Evolutionary conservation across 2,113 vertebrate species (phyloP).

Genomic region (Zosterops pallidus): DNA sequence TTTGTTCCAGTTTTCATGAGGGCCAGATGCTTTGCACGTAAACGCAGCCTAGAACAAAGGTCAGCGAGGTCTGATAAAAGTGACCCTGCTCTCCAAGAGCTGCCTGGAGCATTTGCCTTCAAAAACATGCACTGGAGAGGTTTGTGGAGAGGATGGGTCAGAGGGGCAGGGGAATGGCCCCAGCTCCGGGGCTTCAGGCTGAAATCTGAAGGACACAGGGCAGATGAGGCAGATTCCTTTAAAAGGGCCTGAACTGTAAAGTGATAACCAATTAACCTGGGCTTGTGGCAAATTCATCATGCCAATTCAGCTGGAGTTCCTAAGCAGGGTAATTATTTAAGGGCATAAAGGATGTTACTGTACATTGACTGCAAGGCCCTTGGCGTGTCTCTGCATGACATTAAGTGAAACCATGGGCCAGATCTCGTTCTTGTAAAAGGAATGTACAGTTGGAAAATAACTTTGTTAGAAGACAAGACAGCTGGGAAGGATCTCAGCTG

Average conservation of each 20-base stretch:
- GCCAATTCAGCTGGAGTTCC: background rate
- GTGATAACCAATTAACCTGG: background rate
- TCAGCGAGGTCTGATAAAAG: background rate
- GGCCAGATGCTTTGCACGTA: background rate
- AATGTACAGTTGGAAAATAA: background rate
- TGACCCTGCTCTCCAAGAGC: background rate
- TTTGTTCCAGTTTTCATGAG: background rate
- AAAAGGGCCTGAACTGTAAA: background rate
- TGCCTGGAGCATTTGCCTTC: background rate
- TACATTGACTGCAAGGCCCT: background rate
- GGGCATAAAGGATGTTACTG: background rate
- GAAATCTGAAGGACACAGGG: background rate
- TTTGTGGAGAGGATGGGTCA: background rate
- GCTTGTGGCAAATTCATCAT: background rate
- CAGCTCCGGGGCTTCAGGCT: background rate
- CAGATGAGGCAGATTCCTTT: background rate
- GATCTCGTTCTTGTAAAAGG: background rate
- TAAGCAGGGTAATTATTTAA: background rate
- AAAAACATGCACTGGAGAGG: background rate
- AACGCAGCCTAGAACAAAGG: background rate
- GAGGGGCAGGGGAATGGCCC: background rate
- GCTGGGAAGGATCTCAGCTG: background rate
- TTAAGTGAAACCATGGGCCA: background rate
- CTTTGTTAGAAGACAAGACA: background rate
- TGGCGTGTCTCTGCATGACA: fast-evolving